Conservation (phyloP, 37 sponge, comb jelly and placozoan species). For the Halichondria panicea region DNA sequence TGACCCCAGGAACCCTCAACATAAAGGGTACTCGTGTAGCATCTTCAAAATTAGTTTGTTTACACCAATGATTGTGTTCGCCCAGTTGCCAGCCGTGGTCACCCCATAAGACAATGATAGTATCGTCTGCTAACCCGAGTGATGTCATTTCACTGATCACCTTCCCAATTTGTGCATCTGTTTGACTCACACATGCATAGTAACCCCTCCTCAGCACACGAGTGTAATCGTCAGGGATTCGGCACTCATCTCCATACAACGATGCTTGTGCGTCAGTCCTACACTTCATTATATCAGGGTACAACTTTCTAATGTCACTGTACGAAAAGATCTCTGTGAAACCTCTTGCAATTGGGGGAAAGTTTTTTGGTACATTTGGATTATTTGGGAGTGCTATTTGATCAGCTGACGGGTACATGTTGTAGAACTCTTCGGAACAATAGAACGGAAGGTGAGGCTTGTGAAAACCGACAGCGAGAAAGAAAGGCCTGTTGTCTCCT, state of each 20-base stretch:
- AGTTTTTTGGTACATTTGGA: slow-evolving; percentile 10
- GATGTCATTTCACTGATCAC: slow-evolving; percentile 12
- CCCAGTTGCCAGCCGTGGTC: slow-evolving; percentile 59
- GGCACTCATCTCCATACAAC: slow-evolving; percentile 1
- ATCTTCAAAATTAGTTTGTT: slow-evolving; percentile 52
- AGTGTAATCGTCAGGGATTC: slow-evolving; percentile 1
- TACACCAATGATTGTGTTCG: slow-evolving; percentile 24
- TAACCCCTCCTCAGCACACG: slow-evolving; percentile 14
- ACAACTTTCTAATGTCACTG: neutral
- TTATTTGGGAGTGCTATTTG: slow-evolving; percentile 21
- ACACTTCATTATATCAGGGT: neutral
- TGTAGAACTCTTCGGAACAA: slow-evolving; percentile 10
- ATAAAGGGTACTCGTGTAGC: slow-evolving; percentile 47
- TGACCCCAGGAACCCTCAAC: slow-evolving; percentile 35
- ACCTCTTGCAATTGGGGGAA: slow-evolving; percentile 36
- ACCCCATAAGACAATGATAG: slow-evolving; percentile 38
- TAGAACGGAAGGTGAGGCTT: slow-evolving; percentile 39
- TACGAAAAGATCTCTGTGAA: slow-evolving; percentile 1
- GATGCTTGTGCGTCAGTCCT: slow-evolving; percentile 1
- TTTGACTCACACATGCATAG: slow-evolving; percentile 49
- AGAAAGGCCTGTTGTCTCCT: slow-evolving; percentile 36
- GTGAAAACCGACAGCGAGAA: slow-evolving; percentile 34
- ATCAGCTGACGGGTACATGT: slow-evolving; percentile 12
- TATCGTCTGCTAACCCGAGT: slow-evolving; percentile 30
- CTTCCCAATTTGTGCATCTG: slow-evolving; percentile 33